Evolutionary conservation across 2,888 invertebrate genomes (phyloP).

Genomic region (Lingula anatina): DNA sequence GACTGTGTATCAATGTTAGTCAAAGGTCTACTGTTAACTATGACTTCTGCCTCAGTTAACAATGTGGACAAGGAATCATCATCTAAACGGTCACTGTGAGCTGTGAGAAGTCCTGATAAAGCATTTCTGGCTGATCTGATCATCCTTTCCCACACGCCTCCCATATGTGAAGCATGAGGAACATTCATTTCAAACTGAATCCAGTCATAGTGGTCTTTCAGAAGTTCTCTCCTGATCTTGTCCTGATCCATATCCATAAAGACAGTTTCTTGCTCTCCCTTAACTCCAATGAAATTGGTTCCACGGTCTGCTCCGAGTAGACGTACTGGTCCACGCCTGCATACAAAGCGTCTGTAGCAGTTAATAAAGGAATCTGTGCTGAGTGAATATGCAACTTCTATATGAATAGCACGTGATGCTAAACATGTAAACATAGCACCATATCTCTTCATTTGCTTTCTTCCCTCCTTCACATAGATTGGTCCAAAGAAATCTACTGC

Average conservation of each 20-base stretch:
- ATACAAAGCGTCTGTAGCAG: slow-evolving; percentile 8
- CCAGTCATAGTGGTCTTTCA: slow-evolving; percentile 2
- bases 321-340: slow-evolving; percentile 9
- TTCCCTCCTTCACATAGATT: slow-evolving; percentile 3
- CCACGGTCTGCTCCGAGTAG: slow-evolving; percentile 13
- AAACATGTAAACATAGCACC: slow-evolving; percentile 12
- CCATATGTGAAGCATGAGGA: slow-evolving; percentile 10
- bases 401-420: slow-evolving; percentile 9
- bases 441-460: slow-evolving; percentile 8
- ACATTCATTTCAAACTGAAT: slow-evolving; percentile 5
- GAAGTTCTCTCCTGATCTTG: too few relatives aligned
- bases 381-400: slow-evolving; percentile 6
- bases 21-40: slow-evolving; percentile 10
- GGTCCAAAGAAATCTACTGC: slow-evolving; percentile 7
- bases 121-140: slow-evolving; percentile 9
- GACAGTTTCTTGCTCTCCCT: slow-evolving; percentile 7
- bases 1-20: slow-evolving; percentile 5
- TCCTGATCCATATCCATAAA: slow-evolving; percentile 7
- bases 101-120: slow-evolving; percentile 4
- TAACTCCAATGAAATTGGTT: slow-evolving; percentile 14
- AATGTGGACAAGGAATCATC: slow-evolving; percentile 9
- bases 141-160: slow-evolving; percentile 11
- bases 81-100: slow-evolving; percentile 6
- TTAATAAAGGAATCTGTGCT: slow-evolving; percentile 12
- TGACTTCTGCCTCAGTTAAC: slow-evolving; percentile 7